These are phyloP conservation scores for Pelobates fuscus DNA, from an alignment of 2,113 vertebrate species.

Conservation along the genomic window DNA sequence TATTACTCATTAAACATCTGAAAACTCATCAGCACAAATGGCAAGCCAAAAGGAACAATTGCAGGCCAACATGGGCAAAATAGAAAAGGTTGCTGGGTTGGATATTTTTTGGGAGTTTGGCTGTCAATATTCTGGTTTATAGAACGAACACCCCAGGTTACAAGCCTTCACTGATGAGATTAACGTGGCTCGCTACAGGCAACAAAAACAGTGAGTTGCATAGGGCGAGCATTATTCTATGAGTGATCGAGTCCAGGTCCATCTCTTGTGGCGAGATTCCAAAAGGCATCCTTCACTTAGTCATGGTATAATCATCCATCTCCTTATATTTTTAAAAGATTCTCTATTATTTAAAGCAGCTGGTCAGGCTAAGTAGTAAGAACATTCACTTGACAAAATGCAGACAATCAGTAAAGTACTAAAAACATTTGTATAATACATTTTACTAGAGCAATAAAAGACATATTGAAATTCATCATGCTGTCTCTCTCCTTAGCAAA, in stretches of 20 bases:
- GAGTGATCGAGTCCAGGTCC: constrained; percentile 41
- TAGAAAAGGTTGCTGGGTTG: too few relatives aligned
- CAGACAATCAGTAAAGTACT: constrained; percentile 23
- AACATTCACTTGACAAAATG: constrained; percentile 30
- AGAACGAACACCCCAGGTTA: neutral
- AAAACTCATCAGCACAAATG: too few relatives aligned
- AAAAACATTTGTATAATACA: constrained; percentile 28
- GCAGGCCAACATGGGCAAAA: too few relatives aligned
- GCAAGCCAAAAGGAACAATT: too few relatives aligned
- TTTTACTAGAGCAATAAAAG: constrained; percentile 6
- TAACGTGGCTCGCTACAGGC: neutral
- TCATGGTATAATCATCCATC: constrained; percentile 41
- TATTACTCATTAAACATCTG: too few relatives aligned
- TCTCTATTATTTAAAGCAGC: constrained; percentile 36
- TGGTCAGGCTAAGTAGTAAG: constrained; percentile 30
- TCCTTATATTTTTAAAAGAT: constrained; percentile 37
- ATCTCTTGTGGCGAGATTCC: constrained; percentile 30
- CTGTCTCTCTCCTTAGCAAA: neutral
- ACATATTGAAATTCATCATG: constrained; percentile 8
- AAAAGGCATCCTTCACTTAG: constrained; percentile 12
- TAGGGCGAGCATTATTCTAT: constrained; percentile 13
- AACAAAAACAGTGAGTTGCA: neutral
- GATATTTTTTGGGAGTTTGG: too few relatives aligned
- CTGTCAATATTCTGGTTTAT: too few relatives aligned
- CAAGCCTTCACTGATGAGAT: constrained; percentile 3